These are phyloP conservation scores for Sorex maritimensis DNA, from an alignment of 2,797 vertebrate genomes.

Conservation along the genomic window DNA sequence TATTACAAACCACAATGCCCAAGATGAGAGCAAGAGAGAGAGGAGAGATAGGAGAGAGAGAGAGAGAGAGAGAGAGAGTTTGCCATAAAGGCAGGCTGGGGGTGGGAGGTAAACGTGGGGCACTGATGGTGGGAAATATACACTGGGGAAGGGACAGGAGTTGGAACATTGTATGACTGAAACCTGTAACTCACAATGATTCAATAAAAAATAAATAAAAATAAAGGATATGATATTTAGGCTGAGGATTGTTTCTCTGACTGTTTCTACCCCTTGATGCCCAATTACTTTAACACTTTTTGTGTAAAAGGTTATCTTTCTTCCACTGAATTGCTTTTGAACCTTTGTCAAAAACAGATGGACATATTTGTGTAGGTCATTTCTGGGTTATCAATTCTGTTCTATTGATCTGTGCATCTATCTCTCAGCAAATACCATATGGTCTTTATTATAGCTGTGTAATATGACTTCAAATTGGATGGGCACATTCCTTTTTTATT, in stretches of 20 bases:
- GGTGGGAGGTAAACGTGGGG: no score
- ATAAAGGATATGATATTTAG: neutral
- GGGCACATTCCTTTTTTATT: neutral
- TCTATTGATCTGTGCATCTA: neutral
- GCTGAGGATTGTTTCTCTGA: neutral
- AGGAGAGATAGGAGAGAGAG: no score
- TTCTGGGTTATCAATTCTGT: neutral
- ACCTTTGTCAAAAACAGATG: slow-evolving; percentile 32
- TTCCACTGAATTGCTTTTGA: slow-evolving; percentile 13
- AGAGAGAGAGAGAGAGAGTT: no score
- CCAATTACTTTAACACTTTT: neutral
- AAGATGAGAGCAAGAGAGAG: no score
- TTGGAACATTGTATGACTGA: no score
- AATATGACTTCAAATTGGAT: neutral
- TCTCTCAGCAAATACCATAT: neutral
- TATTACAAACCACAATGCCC: no score
- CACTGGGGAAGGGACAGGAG: no score
- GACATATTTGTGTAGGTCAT: neutral
- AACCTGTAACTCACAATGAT: neutral
- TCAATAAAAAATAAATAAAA: no score
- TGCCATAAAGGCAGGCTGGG: no score
- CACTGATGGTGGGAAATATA: no score
- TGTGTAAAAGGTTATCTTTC: slow-evolving; percentile 18
- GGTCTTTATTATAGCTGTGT: neutral
- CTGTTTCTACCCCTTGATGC: neutral